These are phyloP conservation scores for Callopanchax toddi DNA, from an alignment of 2,113 vertebrate species.

Conservation along the genomic window DNA sequence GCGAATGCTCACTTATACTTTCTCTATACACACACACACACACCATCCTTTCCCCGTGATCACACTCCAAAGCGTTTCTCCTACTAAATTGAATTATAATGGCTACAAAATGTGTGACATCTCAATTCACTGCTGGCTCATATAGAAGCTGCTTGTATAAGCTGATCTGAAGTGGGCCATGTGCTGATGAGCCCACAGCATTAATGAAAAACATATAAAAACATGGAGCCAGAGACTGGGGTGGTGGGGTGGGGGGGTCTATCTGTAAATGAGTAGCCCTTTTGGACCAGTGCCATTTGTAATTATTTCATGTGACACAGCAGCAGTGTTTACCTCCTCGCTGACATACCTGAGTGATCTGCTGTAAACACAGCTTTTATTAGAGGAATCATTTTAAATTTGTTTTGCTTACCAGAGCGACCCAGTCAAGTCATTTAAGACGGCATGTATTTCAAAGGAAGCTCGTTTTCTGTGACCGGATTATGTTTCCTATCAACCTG, in stretches of 20 bases:
- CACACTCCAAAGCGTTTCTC: constrained; percentile 56
- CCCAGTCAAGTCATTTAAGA: neutral
- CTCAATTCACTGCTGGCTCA: constrained; percentile 50
- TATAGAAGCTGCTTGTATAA: constrained; percentile 50
- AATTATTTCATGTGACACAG: constrained; percentile 39
- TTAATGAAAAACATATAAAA: constrained; percentile 42
- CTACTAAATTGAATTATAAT: constrained; percentile 70
- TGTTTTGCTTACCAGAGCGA: constrained; percentile 13
- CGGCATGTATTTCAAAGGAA: constrained; percentile 10
- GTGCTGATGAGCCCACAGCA: constrained; percentile 46
- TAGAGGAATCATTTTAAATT: neutral
- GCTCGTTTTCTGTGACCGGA: constrained; percentile 9
- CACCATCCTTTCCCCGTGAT: constrained; percentile 41
- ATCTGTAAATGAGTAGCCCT: constrained; percentile 52
- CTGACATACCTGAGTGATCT: constrained; percentile 19
- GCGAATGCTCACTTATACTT: neutral
- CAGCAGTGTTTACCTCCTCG: constrained; percentile 5
- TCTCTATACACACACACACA: constrained; percentile 4
- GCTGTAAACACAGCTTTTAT: constrained; percentile 25
- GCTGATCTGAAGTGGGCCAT: constrained; percentile 53
- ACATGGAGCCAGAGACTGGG: constrained; percentile 8
- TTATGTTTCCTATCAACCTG: constrained; percentile 6
- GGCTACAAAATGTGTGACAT: constrained; percentile 64
- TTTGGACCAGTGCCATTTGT: constrained; percentile 48
- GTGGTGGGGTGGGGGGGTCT: constrained; percentile 15